These are phyloP conservation scores for Paratrypauchen microcephalus DNA, from an alignment of 2,797 vertebrate genomes.

Conservation along the genomic window DNA sequence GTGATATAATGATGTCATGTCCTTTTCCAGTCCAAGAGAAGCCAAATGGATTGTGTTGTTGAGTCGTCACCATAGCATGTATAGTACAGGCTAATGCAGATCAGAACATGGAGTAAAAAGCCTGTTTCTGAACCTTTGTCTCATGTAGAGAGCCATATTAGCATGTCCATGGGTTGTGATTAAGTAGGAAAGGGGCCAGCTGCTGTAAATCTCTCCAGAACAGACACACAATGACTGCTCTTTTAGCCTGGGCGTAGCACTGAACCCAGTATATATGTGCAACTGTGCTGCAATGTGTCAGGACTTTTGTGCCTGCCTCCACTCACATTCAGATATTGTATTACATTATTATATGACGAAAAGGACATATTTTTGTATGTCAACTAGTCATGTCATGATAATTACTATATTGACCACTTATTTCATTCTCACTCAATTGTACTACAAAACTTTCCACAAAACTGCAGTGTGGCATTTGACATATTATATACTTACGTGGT, in stretches of 20 bases:
- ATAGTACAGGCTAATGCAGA: conserved; percentile 39
- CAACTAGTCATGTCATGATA: too few relatives aligned
- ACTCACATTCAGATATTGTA: conserved; percentile 17
- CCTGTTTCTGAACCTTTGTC: conserved; percentile 62
- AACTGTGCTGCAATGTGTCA: conserved; percentile 40
- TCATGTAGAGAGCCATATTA: conserved; percentile 65
- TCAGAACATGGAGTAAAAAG: conserved; percentile 54
- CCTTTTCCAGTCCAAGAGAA: conserved; percentile 3
- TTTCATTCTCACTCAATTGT: too few relatives aligned
- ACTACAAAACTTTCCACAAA: background rate
- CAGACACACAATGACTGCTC: conserved; percentile 65
- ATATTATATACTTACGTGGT: conserved; percentile 43
- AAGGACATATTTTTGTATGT: background rate
- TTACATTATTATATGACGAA: background rate
- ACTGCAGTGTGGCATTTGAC: background rate
- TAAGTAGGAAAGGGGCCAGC: conserved; percentile 55
- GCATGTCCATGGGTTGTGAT: conserved; percentile 74
- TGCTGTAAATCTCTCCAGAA: conserved; percentile 72
- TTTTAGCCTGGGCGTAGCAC: conserved; percentile 68
- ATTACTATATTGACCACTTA: too few relatives aligned
- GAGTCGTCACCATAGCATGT: conserved; percentile 43
- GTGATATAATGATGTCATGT: background rate
- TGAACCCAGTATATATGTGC: conserved; percentile 51
- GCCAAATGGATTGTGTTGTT: conserved; percentile 48
- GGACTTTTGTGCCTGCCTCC: conserved; percentile 56